Evolutionary conservation across 2,113 vertebrate species (phyloP), one percentile per base, ranked within the genome.

Genomic region (Brachyhypopomus gauderio): DNA sequence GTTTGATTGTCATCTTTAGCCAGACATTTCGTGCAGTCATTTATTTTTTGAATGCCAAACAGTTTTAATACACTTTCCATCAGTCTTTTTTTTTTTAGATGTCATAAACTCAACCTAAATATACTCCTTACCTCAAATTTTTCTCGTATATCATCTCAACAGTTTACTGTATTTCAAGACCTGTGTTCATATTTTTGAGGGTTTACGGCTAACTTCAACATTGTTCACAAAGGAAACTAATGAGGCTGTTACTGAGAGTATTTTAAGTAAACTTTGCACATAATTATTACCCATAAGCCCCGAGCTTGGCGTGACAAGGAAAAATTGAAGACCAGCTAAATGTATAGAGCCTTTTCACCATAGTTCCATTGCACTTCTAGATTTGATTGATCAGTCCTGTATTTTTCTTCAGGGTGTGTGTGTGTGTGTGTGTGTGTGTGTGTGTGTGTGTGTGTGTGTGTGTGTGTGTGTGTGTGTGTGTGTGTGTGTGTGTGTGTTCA

Each of bases 11-110:
- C 66, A 70, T 9, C 20, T n/a, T 41, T 34, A 67, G 62, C 27
- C 30, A 38, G 66, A 41, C n/a, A 41, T 41, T 70, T 34, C 34
- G 22, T 38, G n/a, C 36, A 41, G 66, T 8, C 19, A 11, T 34
- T 41, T 19, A 70, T 70, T 70, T 41, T 22, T 20, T 70, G 66
- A 70, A 70, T 70, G 36, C 36, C 36, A 41, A 70, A 70, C 64
- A 36, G 1, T 30, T 14, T 67, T 67, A 64, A 64, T 63, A 64
- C 14, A 0, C 16, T 67, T 36, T 67, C 34, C 45, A 52, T 36
- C 19, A 36, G 34, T 36, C 30, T 19, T 1, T 9, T 2, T 67
- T 12, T 67, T 64, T 36, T 36, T 20, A 66, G 3, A 36, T 4
- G 20, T 17, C 6, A 27, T 36, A 67, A 34, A 34, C 19, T 34